Evolutionary conservation across 2,113 vertebrate species (phyloP).

Genomic region (Ahaetulla prasina): DNA sequence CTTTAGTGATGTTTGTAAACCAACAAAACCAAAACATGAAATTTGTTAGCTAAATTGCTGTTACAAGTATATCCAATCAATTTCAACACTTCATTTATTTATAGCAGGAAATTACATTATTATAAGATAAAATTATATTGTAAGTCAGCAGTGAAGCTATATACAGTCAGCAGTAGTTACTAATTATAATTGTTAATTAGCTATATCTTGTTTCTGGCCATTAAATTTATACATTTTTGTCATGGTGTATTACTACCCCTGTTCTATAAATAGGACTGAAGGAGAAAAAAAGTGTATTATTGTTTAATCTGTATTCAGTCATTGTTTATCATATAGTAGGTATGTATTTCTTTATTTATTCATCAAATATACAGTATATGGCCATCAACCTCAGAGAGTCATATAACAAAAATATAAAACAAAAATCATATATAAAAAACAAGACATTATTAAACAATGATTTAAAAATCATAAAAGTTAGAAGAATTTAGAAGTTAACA

Average conservation of each 20-base stretch:
- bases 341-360: no score
- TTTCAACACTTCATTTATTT: background rate
- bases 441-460: background rate
- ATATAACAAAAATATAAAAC: no score
- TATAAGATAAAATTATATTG: no score
- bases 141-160: background rate
- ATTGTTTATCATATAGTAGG: no score
- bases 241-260: background rate
- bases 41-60: background rate
- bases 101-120: no score
- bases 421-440: no score
- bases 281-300: background rate
- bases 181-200: background rate
- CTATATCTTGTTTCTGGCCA: background rate
- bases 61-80: background rate
- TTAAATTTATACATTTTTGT: background rate
- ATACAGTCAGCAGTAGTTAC: background rate
- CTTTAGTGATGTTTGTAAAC: background rate
- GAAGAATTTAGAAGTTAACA: background rate
- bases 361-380: no score
- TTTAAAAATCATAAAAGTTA: background rate
- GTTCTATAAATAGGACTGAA: background rate
- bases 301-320: background rate
- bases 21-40: background rate
- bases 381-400: no score